phyloP scores from a whole-genome alignment of 2,797 vertebrate species.

The Acanthopagrus latus region DNA sequence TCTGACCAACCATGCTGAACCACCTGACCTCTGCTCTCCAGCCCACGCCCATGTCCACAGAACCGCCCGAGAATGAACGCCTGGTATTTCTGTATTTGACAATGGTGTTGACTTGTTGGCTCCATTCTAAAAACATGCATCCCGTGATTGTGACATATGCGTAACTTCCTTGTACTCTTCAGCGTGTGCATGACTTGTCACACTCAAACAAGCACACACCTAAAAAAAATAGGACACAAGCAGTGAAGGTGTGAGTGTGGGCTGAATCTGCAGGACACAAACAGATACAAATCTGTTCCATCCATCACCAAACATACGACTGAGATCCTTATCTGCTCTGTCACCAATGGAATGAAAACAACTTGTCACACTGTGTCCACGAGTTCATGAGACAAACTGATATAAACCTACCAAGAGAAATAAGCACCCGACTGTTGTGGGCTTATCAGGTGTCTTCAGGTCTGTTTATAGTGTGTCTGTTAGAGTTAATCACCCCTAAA shows the following conservation, averaged over 20 bases:
- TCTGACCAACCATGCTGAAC: background rate
- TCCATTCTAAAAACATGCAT: background rate
- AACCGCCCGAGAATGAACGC: slow-evolving; percentile 16
- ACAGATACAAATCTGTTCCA: slow-evolving; percentile 19
- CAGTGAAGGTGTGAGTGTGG: background rate
- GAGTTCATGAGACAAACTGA: background rate
- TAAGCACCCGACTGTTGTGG: no score
- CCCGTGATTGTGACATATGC: background rate
- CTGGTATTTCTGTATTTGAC: slow-evolving; percentile 19
- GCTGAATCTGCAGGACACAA: background rate
- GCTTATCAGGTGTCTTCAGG: background rate
- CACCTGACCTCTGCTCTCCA: background rate
- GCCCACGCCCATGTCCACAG: slow-evolving; percentile 3
- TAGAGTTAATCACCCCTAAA: no score
- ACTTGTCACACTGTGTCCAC: background rate
- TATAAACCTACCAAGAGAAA: background rate
- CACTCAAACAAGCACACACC: slow-evolving; percentile 25
- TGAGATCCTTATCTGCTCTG: slow-evolving; percentile 9
- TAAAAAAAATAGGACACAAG: background rate
- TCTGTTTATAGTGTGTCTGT: background rate
- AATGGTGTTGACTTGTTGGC: background rate
- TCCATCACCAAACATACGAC: slow-evolving; percentile 9
- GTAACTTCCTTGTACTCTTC: slow-evolving; percentile 27
- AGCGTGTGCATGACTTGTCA: slow-evolving; percentile 7
- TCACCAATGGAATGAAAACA: slow-evolving; percentile 37